Evolutionary conservation across 2,888 invertebrate species (phyloP), one percentile per base, ranked within the genome.

Genomic region (Auanema freiburgensis): DNA sequence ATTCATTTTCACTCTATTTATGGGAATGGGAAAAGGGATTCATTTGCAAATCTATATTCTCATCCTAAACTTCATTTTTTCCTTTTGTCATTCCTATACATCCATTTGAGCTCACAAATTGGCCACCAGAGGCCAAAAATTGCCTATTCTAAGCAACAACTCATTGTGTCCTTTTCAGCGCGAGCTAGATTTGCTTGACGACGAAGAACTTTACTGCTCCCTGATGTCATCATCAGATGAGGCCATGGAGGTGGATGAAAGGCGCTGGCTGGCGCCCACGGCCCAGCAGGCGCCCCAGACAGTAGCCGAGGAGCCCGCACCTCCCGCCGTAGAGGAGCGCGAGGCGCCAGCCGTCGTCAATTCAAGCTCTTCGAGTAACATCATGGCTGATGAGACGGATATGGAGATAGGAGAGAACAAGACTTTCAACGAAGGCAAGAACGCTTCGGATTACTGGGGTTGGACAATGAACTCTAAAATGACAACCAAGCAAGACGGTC

Each of bases 161-260:
- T 53, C 8, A 44, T 8, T 46, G 8, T 46, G 44, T 33, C 33
- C 21, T 44, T 69, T 74, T 41, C 70, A 76, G 76, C 67, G 65
- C 43, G 76, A 76, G 46, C 64, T 76, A 21, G 76, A 76, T 52
- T 57, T 65, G 41, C 55, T 76, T 58, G 76, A 76, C 69, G 74
- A 74, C 53, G 76, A 76, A 60, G 76, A 76, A 49, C 63, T 76
- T 59, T 76, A 71, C 59, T 71, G 67, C 58, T 63, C 62, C 42
- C 67, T 76, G 49, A 66, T 73, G 66, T 67, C 65, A 43, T 64
- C 68, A 55, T 52, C 66, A 41, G 67, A 66, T 57, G 63, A 70
- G 24, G 56, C 67, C 53, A 63, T 63, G 65, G 65, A 58, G 58
- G 60, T 60, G 33, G 66, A 68, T 43, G 59, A 64, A 21, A 57